Evolutionary conservation across 1,140 invertebrate genomes (phyloP).

Genomic region (Ylistrum balloti): DNA sequence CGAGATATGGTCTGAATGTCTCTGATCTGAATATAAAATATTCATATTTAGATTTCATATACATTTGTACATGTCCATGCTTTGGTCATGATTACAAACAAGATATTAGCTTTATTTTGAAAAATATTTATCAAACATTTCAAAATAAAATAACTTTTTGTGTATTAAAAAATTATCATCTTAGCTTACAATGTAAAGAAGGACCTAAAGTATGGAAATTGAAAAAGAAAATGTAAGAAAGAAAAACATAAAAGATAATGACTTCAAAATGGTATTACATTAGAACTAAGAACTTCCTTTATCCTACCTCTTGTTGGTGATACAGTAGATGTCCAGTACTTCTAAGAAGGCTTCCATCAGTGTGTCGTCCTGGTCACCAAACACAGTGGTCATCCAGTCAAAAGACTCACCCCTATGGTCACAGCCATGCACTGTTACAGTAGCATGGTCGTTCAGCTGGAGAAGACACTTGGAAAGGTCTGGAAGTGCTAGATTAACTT

Average conservation of each 20-base stretch:
- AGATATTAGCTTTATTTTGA: too few relatives aligned
- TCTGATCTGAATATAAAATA: background rate
- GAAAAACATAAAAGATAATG: too few relatives aligned
- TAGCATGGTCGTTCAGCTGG: conserved; percentile 14
- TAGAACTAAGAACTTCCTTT: too few relatives aligned
- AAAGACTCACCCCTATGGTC: background rate
- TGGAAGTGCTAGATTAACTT: background rate
- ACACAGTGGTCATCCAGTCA: conserved; percentile 55
- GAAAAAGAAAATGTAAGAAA: too few relatives aligned
- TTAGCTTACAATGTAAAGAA: too few relatives aligned
- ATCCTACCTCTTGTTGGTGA: conserved; percentile 48
- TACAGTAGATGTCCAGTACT: conserved; percentile 53
- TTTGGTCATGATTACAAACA: too few relatives aligned
- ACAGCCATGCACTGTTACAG: background rate
- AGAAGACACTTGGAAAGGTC: background rate
- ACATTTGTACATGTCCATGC: too few relatives aligned
- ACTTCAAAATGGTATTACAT: too few relatives aligned
- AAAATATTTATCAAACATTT: too few relatives aligned
- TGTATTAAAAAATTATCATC: too few relatives aligned
- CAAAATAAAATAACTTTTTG: too few relatives aligned
- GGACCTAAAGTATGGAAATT: too few relatives aligned
- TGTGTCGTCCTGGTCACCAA: conserved; percentile 61
- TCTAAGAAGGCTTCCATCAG: conserved; percentile 60
- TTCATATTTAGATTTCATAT: background rate
- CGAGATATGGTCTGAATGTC: background rate